Evolutionary conservation across 1,140 invertebrate genomes (phyloP).

Genomic region (Triops cancriformis): DNA sequence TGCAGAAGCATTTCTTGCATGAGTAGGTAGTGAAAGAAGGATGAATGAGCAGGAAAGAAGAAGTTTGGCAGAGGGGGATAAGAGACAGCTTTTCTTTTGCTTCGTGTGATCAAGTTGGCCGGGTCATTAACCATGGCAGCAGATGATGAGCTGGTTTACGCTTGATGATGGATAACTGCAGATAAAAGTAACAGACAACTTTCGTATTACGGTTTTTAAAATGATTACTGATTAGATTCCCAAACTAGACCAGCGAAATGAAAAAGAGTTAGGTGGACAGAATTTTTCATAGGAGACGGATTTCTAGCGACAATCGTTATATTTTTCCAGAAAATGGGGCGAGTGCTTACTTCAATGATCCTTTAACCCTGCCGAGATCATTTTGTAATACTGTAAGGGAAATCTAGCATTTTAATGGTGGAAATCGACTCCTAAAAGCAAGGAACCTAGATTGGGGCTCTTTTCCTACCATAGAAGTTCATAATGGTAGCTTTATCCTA

Average conservation of each 20-base stretch:
- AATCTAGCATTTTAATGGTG: too few species aligned
- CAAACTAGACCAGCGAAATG: background rate
- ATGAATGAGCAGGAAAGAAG: background rate
- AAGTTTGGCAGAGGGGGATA: background rate
- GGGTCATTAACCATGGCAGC: slow-evolving; percentile 4
- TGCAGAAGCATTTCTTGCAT: background rate
- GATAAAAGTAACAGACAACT: background rate
- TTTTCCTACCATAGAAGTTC: too few species aligned
- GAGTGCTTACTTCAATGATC: too few species aligned
- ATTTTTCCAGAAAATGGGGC: too few species aligned
- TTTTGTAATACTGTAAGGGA: too few species aligned
- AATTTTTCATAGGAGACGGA: too few species aligned
- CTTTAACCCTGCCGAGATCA: too few species aligned
- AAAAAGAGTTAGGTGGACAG: background rate
- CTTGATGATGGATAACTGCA: background rate
- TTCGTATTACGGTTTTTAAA: background rate
- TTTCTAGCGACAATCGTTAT: too few species aligned
- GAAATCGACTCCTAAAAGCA: too few species aligned
- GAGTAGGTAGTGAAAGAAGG: background rate
- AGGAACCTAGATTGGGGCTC: too few species aligned
- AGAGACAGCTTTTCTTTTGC: background rate
- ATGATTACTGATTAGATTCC: background rate
- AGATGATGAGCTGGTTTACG: background rate
- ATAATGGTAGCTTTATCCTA: too few species aligned
- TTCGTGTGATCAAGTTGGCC: background rate